These are phyloP conservation scores for Achatina immaculata DNA, from an alignment of 1,140 invertebrate genomes.

Conservation along the genomic window DNA sequence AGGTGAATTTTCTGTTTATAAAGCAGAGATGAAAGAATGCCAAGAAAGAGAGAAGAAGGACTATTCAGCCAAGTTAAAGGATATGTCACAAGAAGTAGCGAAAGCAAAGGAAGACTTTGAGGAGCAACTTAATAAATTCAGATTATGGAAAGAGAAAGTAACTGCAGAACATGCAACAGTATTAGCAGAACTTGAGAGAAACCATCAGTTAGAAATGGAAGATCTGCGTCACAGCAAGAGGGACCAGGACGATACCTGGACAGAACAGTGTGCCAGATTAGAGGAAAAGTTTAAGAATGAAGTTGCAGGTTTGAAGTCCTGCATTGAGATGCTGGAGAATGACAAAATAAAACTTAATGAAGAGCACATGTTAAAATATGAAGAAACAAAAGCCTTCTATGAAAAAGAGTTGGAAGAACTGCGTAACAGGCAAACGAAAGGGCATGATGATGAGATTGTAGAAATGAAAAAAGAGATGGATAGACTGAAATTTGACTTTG, in stretches of 20 bases:
- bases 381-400: conserved; percentile 68
- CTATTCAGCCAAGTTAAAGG: conserved; percentile 61
- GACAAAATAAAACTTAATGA: conserved; percentile 61
- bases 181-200: conserved; percentile 58
- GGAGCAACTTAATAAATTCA: conserved; percentile 60
- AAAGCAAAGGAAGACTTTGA: conserved; percentile 66
- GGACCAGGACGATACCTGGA: conserved; percentile 54
- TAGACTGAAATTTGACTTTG: conserved; percentile 62
- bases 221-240: conserved; percentile 52
- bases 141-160: conserved; percentile 54
- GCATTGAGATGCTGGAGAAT: conserved; percentile 48
- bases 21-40: conserved; percentile 55
- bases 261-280: conserved; percentile 56
- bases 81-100: conserved; percentile 64
- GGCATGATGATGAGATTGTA: conserved; percentile 49
- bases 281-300: conserved; percentile 60
- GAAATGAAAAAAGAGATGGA: conserved; percentile 58
- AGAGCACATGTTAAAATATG: conserved; percentile 67
- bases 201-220: conserved; percentile 63
- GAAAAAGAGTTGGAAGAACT: conserved; percentile 68
- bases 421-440: conserved; percentile 51
- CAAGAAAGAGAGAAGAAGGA: conserved; percentile 59
- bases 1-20: conserved; percentile 58
- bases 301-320: conserved; percentile 54
- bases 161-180: conserved; percentile 57